These are phyloP conservation scores for Psophia crepitans DNA, from an alignment of 2,113 vertebrate species.

Conservation along the genomic window DNA sequence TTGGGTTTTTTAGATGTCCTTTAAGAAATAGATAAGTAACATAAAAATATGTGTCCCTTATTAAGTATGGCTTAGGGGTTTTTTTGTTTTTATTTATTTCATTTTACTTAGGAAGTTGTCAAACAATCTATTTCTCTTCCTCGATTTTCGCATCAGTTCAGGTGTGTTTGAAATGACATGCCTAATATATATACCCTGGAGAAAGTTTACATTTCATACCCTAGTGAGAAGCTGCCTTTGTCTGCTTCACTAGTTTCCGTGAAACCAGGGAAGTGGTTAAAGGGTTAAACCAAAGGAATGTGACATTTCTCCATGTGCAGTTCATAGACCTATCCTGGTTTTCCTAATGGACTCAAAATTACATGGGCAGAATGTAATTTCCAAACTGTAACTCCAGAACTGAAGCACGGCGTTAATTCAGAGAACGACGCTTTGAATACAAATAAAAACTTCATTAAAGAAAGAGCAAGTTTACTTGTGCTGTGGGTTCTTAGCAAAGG, in stretches of 20 bases:
- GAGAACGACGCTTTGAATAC: neutral
- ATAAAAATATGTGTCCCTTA: neutral
- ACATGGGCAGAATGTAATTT: conserved; percentile 41
- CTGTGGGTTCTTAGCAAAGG: neutral
- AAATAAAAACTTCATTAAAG: neutral
- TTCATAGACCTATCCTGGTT: conserved; percentile 63
- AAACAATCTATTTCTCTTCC: neutral
- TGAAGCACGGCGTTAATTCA: neutral
- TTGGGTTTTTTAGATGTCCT: neutral
- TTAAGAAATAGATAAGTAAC: neutral
- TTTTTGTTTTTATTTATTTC: neutral
- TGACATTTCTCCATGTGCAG: conserved; percentile 74
- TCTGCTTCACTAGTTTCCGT: neutral
- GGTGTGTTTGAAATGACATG: neutral
- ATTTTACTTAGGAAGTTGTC: neutral
- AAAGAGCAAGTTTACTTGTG: neutral
- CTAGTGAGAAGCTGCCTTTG: conserved; percentile 17
- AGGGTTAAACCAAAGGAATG: conserved; percentile 71
- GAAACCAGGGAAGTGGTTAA: neutral
- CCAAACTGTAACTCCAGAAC: neutral
- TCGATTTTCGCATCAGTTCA: neutral
- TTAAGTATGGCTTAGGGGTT: neutral
- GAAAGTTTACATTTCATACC: neutral
- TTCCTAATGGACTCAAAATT: conserved; percentile 59
- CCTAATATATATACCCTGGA: neutral